These are phyloP conservation scores for Trichopoda pennipes DNA, from an alignment of 2,888 invertebrate genomes.

Conservation along the genomic window DNA sequence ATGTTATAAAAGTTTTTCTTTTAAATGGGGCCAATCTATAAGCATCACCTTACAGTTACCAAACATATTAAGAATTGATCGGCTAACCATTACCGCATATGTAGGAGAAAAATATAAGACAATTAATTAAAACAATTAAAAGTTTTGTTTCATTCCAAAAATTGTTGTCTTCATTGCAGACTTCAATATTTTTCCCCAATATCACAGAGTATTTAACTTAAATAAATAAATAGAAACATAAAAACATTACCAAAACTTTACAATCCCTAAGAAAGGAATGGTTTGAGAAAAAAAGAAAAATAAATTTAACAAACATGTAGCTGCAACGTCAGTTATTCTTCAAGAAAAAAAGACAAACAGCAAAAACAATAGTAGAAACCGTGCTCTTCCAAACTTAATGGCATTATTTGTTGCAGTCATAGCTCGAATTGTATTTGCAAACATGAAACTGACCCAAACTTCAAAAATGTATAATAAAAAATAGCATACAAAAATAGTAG, in stretches of 20 bases:
- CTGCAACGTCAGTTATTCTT: slow-evolving; percentile 43
- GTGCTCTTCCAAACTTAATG: slow-evolving; percentile 59
- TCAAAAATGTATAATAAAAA: background rate
- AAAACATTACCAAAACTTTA: slow-evolving; percentile 28
- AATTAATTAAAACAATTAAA: background rate
- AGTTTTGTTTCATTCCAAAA: slow-evolving; percentile 55
- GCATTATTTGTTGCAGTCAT: slow-evolving; percentile 12
- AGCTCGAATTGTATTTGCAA: slow-evolving; percentile 10
- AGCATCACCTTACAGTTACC: too few relatives aligned
- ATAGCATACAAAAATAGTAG: slow-evolving; percentile 44
- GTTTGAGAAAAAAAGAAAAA: slow-evolving; percentile 12
- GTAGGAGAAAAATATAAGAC: too few relatives aligned
- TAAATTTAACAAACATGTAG: slow-evolving; percentile 25
- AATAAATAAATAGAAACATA: slow-evolving; percentile 51
- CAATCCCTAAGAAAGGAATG: background rate
- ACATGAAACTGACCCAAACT: slow-evolving; percentile 5
- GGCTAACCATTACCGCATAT: too few relatives aligned
- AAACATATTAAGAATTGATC: too few relatives aligned
- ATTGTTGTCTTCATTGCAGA: slow-evolving; percentile 47
- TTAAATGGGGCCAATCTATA: too few relatives aligned
- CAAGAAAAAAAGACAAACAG: slow-evolving; percentile 28
- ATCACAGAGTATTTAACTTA: slow-evolving; percentile 61
- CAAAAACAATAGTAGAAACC: slow-evolving; percentile 20
- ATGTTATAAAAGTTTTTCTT: too few relatives aligned
- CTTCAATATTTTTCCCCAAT: slow-evolving; percentile 31